Evolutionary conservation across 2,888 invertebrate species (phyloP).

Genomic region (Ethmia dodecea): DNA sequence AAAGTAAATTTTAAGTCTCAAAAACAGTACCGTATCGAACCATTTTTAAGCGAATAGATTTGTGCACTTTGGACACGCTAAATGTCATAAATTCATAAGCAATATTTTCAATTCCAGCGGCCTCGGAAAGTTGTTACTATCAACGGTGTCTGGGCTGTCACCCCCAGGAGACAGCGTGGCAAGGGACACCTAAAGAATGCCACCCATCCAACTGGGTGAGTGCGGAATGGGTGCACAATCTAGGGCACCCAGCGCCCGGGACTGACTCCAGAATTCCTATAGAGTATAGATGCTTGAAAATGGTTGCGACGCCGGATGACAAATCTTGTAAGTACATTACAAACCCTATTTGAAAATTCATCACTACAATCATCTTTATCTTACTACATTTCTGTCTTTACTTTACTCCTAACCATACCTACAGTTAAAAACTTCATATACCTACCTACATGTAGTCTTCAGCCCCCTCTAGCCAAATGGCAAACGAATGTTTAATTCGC

Average conservation of each 20-base stretch:
- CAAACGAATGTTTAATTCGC: too few relatives aligned
- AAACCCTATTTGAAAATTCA: neutral
- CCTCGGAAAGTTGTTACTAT: slow-evolving; percentile 56
- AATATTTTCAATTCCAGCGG: slow-evolving; percentile 38
- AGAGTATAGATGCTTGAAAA: slow-evolving; percentile 62
- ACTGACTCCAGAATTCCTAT: slow-evolving; percentile 58
- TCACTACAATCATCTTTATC: too few relatives aligned
- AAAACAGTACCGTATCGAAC: too few relatives aligned
- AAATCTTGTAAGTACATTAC: slow-evolving; percentile 47
- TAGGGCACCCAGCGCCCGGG: slow-evolving; percentile 59
- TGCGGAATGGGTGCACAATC: slow-evolving; percentile 60
- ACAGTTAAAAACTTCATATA: too few relatives aligned
- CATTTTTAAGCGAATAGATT: too few relatives aligned
- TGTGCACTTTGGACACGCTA: slow-evolving; percentile 19
- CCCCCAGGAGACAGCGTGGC: slow-evolving; percentile 39
- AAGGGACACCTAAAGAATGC: slow-evolving; percentile 46
- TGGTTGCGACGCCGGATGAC: slow-evolving; percentile 68
- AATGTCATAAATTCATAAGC: slow-evolving; percentile 29
- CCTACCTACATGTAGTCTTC: too few relatives aligned
- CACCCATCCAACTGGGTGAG: slow-evolving; percentile 60
- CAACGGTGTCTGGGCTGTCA: slow-evolving; percentile 60
- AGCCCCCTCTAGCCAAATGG: too few relatives aligned
- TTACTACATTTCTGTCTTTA: too few relatives aligned
- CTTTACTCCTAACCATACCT: too few relatives aligned
- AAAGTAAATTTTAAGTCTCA: too few relatives aligned